Evolutionary conservation across 2,797 vertebrate species (phyloP), one percentile per base, ranked within the genome.

Genomic region (Myripristis murdjan): DNA sequence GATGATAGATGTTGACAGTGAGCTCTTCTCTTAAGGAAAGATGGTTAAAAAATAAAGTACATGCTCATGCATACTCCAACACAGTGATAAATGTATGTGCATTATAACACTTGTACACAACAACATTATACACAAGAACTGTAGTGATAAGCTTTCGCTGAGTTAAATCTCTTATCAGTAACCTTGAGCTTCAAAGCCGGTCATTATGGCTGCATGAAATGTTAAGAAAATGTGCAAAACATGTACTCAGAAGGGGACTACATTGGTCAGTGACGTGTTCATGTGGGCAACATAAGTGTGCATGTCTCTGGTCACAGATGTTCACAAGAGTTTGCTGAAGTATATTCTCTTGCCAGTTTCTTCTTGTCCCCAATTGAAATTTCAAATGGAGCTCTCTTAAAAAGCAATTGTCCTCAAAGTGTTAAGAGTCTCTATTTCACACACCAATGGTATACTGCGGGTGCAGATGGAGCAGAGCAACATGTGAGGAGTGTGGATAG

Each of bases 381-480:
- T 84, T 72, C 64, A 89, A 82, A 64, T 73, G 53, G 39, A 71
- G 61, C 68, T 65, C 75, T 78, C 76, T 78, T 82, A 81, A 89
- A 90, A 90, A 73, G 76, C 72, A 74, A 79, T 86, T 79, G 83
- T 84, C 56, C 70, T 73, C 43, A 84, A 81, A 83, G 68, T 60
- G 56, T 79, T 41, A 41, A 64, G 59, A 75, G 64, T 77, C 63
- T 68, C 51, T 67, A 53, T 91, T 92, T 87, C 75, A 79, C 85
- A 85, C 64, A 55, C 73, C 52, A 53, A 71, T 52, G 39, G 77
- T 70, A 68, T 41, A 63, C 35, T 49, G 28, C 51, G 44, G 67
- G 61, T 68, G 63, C 69, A 79, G 81, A 79, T 75, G 71, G 64
- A 64, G 63, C 52, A 2, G 33, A 75, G 56, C 46, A 72, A 72